These are phyloP conservation scores for Gadus chalcogrammus DNA, from an alignment of 2,113 vertebrate species.

Conservation along the genomic window DNA sequence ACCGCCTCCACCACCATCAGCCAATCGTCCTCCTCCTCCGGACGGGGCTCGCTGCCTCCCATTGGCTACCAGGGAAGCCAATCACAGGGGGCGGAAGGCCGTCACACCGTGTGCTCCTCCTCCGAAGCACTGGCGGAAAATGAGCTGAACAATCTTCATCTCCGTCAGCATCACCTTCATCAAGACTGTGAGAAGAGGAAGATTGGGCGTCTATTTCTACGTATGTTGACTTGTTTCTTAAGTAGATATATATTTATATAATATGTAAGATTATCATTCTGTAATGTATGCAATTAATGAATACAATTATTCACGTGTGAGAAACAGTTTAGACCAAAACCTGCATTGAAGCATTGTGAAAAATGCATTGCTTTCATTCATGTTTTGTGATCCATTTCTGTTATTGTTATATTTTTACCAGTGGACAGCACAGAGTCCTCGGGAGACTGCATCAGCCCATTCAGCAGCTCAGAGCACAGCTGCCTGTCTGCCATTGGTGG, in stretches of 20 bases:
- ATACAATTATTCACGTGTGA: no score
- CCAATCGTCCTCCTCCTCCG: constrained; percentile 75
- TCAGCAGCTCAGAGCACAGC: constrained; percentile 67
- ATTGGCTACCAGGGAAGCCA: constrained; percentile 49
- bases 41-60: constrained; percentile 69
- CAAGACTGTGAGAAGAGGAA: constrained; percentile 45
- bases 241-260: not conserved
- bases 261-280: not conserved
- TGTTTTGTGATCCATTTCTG: no score
- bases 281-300: no score
- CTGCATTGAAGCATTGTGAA: no score
- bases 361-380: no score
- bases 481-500: constrained; percentile 65
- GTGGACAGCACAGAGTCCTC: constrained; percentile 69
- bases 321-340: no score
- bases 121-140: constrained; percentile 57
- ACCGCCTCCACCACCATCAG: constrained; percentile 72
- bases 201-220: constrained; percentile 37
- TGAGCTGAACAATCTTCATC: constrained; percentile 56
- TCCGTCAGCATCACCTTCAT: constrained; percentile 47
- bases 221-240: constrained; percentile 53
- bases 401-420: constrained; percentile 13
- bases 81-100: constrained; percentile 30
- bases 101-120: constrained; percentile 25
- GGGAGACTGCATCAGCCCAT: constrained; percentile 56